These are phyloP conservation scores for Timema cristinae DNA, from an alignment of 2,888 invertebrate genomes.

Conservation along the genomic window DNA sequence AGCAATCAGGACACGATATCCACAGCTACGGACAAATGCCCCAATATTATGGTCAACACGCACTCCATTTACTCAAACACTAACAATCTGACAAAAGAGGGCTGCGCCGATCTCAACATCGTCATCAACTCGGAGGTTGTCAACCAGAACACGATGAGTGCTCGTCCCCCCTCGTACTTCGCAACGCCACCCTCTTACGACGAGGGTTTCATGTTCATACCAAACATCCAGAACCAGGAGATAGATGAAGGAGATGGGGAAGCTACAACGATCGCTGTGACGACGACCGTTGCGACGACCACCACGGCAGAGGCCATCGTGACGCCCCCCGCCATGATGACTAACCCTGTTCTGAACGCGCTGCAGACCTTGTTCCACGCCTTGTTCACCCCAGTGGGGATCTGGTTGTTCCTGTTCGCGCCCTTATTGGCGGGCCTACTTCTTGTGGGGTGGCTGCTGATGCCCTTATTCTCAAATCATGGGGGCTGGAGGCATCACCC, in stretches of 20 bases:
- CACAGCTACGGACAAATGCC: conserved; percentile 14
- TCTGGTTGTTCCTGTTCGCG: conserved; percentile 13
- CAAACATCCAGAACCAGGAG: conserved; percentile 10
- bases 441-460: not conserved
- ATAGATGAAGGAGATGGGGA: not conserved
- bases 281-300: not conserved
- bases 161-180: not conserved
- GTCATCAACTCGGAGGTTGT: conserved; percentile 66
- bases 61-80: conserved; percentile 7
- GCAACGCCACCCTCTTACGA: not conserved
- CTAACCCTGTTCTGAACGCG: not conserved
- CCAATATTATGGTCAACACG: conserved; percentile 15
- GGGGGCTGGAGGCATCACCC: conserved; percentile 11
- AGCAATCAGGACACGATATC: not conserved
- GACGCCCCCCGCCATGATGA: not conserved
- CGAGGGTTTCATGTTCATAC: not conserved
- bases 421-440: conserved; percentile 4
- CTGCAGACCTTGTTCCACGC: not conserved
- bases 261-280: not conserved
- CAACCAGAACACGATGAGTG: conserved; percentile 48
- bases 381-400: conserved; percentile 1
- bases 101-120: conserved; percentile 65
- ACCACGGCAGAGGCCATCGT: not conserved
- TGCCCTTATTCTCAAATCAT: conserved; percentile 1
- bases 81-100: conserved; percentile 50